Conservation (phyloP, 2,888 invertebrate genomes). For the Habrosyne pyritoides region DNA sequence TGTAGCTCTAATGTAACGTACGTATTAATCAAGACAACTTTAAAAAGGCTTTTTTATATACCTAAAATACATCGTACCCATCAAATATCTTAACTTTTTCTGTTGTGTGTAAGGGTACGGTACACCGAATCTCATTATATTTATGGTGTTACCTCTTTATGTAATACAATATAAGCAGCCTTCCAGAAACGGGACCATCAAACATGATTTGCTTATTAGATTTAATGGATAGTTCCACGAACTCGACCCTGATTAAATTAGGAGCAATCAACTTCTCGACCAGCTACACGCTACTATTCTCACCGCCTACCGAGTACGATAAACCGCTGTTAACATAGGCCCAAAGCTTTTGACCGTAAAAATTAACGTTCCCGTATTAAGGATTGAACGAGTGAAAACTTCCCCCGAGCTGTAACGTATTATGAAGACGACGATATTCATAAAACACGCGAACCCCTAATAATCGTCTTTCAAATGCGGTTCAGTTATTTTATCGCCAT, state of each 20-base stretch:
- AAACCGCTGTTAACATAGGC: slow-evolving; percentile 16
- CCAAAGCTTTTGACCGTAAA: slow-evolving; percentile 18
- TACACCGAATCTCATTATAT: too few relatives aligned
- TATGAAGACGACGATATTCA: neutral
- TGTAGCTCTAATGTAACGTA: too few relatives aligned
- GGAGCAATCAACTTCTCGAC: neutral
- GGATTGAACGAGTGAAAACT: slow-evolving; percentile 15
- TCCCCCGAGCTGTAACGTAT: slow-evolving; percentile 4
- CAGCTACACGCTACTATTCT: neutral
- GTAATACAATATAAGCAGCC: neutral
- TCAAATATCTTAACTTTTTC: too few relatives aligned
- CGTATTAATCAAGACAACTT: too few relatives aligned
- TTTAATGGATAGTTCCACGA: neutral
- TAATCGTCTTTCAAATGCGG: neutral
- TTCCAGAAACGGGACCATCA: neutral
- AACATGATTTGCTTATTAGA: neutral
- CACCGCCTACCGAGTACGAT: neutral
- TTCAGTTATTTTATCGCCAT: neutral
- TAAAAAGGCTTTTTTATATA: too few relatives aligned
- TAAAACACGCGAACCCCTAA: slow-evolving; percentile 1
- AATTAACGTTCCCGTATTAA: slow-evolving; percentile 19
- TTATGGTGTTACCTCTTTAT: too few relatives aligned
- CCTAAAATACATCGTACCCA: too few relatives aligned
- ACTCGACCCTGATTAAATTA: neutral
- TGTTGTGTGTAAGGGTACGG: too few relatives aligned